A percentile compares a stretch with the other conserved stretches of the same genome.
Conservation (phyloP, 2,888 invertebrate genomes). For the Aphidoletes aphidimyza region DNA sequence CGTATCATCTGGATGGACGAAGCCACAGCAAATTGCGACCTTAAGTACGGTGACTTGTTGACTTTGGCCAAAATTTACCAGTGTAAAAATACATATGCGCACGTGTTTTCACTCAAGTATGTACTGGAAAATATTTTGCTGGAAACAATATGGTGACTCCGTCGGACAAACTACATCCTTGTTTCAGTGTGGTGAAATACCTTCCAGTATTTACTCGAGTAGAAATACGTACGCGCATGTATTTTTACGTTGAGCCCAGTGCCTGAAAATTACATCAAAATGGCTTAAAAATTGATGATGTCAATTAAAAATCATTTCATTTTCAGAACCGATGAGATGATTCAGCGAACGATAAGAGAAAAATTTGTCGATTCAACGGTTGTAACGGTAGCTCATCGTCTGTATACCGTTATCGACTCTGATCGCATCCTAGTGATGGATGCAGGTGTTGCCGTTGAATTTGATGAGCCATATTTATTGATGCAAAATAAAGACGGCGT, state of each 20-base stretch:
- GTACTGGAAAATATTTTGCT: too few relatives aligned
- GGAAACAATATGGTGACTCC: too few relatives aligned
- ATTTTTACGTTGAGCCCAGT: too few relatives aligned
- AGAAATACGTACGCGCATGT: too few relatives aligned
- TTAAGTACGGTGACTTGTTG: conserved; percentile 64
- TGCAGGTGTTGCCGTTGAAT: conserved; percentile 77
- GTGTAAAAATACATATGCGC: background rate
- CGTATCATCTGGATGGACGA: conserved; percentile 79
- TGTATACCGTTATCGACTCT: conserved; percentile 91
- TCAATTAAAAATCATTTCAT: background rate
- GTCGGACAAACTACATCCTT: too few relatives aligned
- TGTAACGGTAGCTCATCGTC: conserved; percentile 85
- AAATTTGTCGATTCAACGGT: conserved; percentile 83
- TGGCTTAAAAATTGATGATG: background rate
- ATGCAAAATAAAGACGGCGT: conserved; percentile 70
- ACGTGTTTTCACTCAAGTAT: too few relatives aligned
- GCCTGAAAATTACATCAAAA: too few relatives aligned
- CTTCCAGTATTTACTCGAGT: too few relatives aligned
- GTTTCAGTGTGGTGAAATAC: too few relatives aligned
- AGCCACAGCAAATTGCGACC: conserved; percentile 75
- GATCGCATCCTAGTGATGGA: conserved; percentile 85
- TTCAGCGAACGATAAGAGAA: conserved; percentile 79
- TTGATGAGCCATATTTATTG: conserved; percentile 72
- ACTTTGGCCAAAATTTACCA: too few relatives aligned
- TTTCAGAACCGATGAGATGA: conserved; percentile 75